A percentile compares a stretch with the other conserved stretches of the same genome.
These are phyloP conservation scores for Garrulus glandarius DNA, from an alignment of 2,797 vertebrate species.

Conservation along the genomic window DNA sequence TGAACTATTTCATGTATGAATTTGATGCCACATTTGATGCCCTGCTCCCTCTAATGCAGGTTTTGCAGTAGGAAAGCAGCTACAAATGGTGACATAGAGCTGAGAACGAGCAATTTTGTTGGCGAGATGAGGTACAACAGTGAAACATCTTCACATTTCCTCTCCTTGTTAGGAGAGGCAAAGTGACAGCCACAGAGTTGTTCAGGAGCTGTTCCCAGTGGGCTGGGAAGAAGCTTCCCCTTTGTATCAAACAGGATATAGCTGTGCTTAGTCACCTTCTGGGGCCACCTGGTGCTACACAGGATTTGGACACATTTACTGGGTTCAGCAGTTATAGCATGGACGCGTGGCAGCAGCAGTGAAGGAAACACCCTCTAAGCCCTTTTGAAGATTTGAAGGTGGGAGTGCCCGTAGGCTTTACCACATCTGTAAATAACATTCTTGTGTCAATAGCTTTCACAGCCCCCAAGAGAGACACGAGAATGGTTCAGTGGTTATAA, in stretches of 20 bases:
- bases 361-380: not conserved
- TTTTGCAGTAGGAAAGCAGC: not conserved
- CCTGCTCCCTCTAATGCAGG: not conserved
- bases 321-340: accelerated
- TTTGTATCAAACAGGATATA: accelerated
- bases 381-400: not conserved
- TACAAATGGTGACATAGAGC: not conserved
- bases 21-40: not conserved
- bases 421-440: not conserved
- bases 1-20: not conserved
- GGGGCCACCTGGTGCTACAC: not conserved
- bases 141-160: not conserved
- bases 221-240: not conserved
- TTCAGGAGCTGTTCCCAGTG: not conserved
- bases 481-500: not conserved
- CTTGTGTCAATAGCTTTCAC: not conserved
- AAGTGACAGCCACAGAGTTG: accelerated
- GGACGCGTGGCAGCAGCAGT: accelerated
- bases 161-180: not conserved
- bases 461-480: not conserved
- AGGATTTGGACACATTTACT: not conserved
- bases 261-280: not conserved
- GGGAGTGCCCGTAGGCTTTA: not conserved
- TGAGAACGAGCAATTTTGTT: not conserved
- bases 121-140: not conserved